Conservation (phyloP, 2,797 vertebrate genomes). For the Serranus cabrilla region DNA sequence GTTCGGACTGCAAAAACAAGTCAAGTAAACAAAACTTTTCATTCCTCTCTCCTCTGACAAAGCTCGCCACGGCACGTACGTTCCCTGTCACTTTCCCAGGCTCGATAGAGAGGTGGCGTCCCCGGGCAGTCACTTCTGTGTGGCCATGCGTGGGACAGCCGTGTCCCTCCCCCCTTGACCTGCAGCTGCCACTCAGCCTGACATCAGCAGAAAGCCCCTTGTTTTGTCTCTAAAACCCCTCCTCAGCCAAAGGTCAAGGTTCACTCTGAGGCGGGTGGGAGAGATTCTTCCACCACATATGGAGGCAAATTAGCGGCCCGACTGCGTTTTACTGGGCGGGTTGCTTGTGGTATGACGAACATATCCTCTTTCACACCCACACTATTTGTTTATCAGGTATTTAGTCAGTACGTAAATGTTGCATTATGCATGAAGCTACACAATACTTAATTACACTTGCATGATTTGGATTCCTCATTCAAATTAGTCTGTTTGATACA, state of each 20-base stretch:
- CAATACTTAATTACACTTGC: conserved; percentile 80
- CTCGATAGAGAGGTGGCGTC: conserved; percentile 37
- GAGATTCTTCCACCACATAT: conserved; percentile 56
- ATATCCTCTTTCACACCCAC: conserved; percentile 55
- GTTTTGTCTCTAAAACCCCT: conserved; percentile 65
- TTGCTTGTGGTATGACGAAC: conserved; percentile 54
- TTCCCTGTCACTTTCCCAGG: conserved; percentile 73
- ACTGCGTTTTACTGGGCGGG: conserved; percentile 26
- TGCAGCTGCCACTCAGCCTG: conserved; percentile 78
- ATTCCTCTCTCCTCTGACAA: conserved; percentile 34
- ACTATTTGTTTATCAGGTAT: conserved; percentile 78
- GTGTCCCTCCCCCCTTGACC: conserved; percentile 62
- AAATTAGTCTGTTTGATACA: conserved; percentile 75
- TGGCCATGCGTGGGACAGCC: conserved; percentile 74
- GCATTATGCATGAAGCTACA: conserved; percentile 78
- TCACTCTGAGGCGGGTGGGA: conserved; percentile 61
- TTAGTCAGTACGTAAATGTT: conserved; percentile 71
- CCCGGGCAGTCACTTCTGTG: conserved; percentile 63
- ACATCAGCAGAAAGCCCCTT: conserved; percentile 60
- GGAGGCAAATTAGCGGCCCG: conserved; percentile 59
- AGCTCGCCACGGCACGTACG: conserved; percentile 30
- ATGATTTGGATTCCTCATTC: conserved; percentile 75
- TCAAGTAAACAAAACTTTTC: conserved; percentile 13
- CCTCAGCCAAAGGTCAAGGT: conserved; percentile 73
- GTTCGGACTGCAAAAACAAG: conserved; percentile 14